These are phyloP conservation scores for Chymomyza costata DNA, from an alignment of 1,140 invertebrate genomes.

Conservation along the genomic window DNA sequence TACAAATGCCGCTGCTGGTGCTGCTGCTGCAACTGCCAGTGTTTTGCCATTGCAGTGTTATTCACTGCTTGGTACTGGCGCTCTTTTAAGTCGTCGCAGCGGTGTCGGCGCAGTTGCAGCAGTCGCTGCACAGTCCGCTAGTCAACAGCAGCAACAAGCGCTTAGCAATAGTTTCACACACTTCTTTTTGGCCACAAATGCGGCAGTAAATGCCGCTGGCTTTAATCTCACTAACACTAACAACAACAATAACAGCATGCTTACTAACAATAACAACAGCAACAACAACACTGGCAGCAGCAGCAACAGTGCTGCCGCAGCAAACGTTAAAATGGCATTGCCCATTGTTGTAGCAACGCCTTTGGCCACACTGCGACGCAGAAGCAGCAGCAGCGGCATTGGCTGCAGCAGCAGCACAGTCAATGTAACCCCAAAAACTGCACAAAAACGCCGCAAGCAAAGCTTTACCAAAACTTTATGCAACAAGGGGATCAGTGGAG, in stretches of 20 bases:
- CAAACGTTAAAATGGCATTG: constrained; percentile 43
- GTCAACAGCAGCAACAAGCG: neutral
- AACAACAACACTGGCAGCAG: constrained; percentile 19
- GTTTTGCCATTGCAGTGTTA: constrained; percentile 24
- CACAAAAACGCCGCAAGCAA: constrained; percentile 39
- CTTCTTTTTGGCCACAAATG: constrained; percentile 25
- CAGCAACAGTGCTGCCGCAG: neutral
- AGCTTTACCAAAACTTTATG: constrained; percentile 3
- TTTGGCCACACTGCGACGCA: constrained; percentile 1
- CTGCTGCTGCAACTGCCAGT: constrained; percentile 15
- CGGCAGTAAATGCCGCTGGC: constrained; percentile 8
- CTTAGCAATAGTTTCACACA: constrained; percentile 8
- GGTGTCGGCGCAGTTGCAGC: neutral
- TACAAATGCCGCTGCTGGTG: neutral
- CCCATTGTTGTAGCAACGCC: constrained; percentile 46
- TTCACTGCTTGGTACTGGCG: neutral
- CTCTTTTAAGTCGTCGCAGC: neutral
- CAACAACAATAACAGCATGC: constrained; percentile 8
- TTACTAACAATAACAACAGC: constrained; percentile 37
- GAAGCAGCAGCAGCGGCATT: neutral
- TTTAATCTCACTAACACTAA: constrained; percentile 12
- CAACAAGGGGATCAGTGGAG: neutral
- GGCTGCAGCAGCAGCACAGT: neutral
- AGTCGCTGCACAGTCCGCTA: neutral
- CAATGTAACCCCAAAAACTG: neutral